Conservation (phyloP, 1,140 invertebrate species). For the Bilobella aurantiaca region DNA sequence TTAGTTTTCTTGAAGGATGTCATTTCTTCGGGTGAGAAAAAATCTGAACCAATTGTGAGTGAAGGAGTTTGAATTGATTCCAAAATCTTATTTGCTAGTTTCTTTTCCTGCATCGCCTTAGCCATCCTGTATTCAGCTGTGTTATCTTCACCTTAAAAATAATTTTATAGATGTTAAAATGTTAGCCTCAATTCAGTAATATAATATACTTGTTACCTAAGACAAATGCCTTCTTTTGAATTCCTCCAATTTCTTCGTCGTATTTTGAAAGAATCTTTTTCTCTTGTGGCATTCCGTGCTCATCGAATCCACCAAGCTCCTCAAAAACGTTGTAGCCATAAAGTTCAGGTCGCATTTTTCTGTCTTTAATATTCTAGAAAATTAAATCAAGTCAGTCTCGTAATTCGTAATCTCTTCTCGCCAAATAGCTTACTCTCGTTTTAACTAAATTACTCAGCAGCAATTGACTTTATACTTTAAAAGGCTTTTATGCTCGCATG, state of each 20-base stretch:
- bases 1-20: slow-evolving; percentile 86
- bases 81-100: slow-evolving; percentile 52
- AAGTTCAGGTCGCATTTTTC: slow-evolving; percentile 60
- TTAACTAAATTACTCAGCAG: too few species aligned
- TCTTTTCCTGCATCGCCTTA: slow-evolving; percentile 41
- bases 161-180: slow-evolving; percentile 2
- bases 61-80: slow-evolving; percentile 58
- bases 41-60: slow-evolving; percentile 71
- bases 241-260: slow-evolving; percentile 85
- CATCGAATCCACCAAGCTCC: slow-evolving; percentile 65
- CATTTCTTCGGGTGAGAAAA: slow-evolving; percentile 73
- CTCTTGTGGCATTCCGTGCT: slow-evolving; percentile 60
- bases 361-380: slow-evolving; percentile 65
- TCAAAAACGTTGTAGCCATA: slow-evolving; percentile 71
- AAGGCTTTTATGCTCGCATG: background rate
- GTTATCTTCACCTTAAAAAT: slow-evolving; percentile 22
- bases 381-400: slow-evolving; percentile 13
- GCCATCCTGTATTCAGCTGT: slow-evolving; percentile 36
- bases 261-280: slow-evolving; percentile 77
- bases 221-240: slow-evolving; percentile 64
- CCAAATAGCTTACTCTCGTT: too few species aligned
- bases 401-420: too few species aligned
- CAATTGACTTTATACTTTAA: too few species aligned
- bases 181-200: background rate
- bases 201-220: slow-evolving; percentile 49